Evolutionary conservation across 2,797 vertebrate genomes (phyloP), one percentile per base, ranked within the genome.

Genomic region (Xenentodon cancila): DNA sequence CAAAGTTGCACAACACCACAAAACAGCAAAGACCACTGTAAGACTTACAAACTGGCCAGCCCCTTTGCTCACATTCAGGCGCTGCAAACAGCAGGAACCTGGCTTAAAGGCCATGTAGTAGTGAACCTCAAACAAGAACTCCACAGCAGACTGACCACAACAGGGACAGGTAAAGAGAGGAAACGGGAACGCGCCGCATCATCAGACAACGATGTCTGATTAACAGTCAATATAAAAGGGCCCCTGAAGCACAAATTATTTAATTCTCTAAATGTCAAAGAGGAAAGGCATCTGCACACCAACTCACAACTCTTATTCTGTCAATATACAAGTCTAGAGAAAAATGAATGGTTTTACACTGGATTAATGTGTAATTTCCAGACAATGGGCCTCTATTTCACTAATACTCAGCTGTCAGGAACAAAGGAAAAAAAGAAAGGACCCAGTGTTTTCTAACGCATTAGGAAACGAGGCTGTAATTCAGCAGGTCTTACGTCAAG

Each of bases 281-380:
- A 86, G 79, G 79, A 69, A 80, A 84, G 81, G 55, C 57, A 68
- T 59, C 75, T 64, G 69, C 64, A 71, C 68, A 68, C 70, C 80
- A 80, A 73, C 77, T 49, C 75, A 47, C 57, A 82, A 76, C 69
- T 63, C 79, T 55, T 56, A 64, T 59, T 67, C 56, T 60, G 80
- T 87, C 83, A 80, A 84, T 82, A 84, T 56, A 69, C 27, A 68
- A 76, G 67, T 66, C 73, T 57, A 13, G 44, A 46, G 25, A 19
- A 7, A 55, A 58, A 64, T 6, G 55, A 52, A 52, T 42, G 55
- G 68, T 82, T 25, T 85, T 79, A 59, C 3, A 43, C 59, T 81
- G 82, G 77, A 87, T 91, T 89, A 89, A 61, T 67, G 63, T 21
- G 57, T 71, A 72, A 49, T 78, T 82, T 77, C 66, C 56, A 80